Evolutionary conservation across 2,797 vertebrate species (phyloP), one percentile per base, ranked within the genome.

Genomic region (Parauchenoglanis punctatus): DNA sequence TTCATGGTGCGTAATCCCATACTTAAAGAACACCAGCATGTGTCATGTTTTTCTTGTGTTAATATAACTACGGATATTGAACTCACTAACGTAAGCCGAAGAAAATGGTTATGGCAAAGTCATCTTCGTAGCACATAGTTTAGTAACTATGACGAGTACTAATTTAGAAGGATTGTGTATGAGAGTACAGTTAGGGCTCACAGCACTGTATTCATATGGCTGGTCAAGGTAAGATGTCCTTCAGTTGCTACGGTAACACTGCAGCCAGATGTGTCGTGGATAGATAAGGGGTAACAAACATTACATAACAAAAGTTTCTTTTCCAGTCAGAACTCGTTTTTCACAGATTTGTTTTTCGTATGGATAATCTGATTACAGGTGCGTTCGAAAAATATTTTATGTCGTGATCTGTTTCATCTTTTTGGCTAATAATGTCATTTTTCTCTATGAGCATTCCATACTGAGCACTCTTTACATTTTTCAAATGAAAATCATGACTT

Each of bases 1-100:
- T 4, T 96, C 95, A 90, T 96, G 96, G 96, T 96, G 89, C 15
- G 94, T 93, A 11, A 63, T 12, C 7, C 58, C 35, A 77, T 61
- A 25, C 18, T 20, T 83, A 35, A 85, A 87, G 31, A 82, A 25
- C 44, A 68, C 28, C 54, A 59, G 31, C 11, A 61, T 52, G n/a
- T 35, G 1, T 76, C 13, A 3, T 56, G 15, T 4, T 49, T 7
- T 54, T 76, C 46, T 52, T n/a, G 25, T 44, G 35, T 72, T 40
- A 72, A 40, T 70, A 40, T 20, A 46, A 6, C 0, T 25, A 25
- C 20, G 12, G 23, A 46, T 75, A 49, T 31, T 49, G 11, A 49
- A 49, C 23, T 75, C 11, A 2, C 1, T 49, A 13, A 11, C 15
- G 11, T 49, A 75, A 0, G 1, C 1, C 23, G 46, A 25, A 73